Base-by-base conservation (phyloP, 1,140 invertebrate species). In the Trialeurodes vaporariorum region DNA sequence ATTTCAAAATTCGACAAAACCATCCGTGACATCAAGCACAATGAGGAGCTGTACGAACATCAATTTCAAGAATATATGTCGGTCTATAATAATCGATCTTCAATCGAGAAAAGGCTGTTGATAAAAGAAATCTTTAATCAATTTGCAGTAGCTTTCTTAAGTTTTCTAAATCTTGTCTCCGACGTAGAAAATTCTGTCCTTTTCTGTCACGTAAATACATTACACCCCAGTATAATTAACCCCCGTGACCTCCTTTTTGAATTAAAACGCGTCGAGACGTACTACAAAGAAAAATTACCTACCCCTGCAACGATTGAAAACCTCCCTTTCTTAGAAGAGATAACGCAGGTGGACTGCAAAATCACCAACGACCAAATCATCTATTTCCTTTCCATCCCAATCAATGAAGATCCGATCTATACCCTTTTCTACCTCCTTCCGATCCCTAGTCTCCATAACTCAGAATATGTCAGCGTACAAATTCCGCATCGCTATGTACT, bases 21-120 rank as follows among this genome's bases (percentile, higher is more conserved):
- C 25, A 64, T 64, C 34, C 25, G 26, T 17, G n/a, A 64, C 63
- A 64, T 64, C n/a, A 27, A 64, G 34, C 63, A 64, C 25, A 64
- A 64, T n/a, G 63, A 64, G n/a, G 21, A 23, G 34, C 2, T 64
- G 5, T 11, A 27, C 9, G 34, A 64, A 22, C 13, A 2, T 23
- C 25, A 27, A 25, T 27, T 64, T 25, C 25, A 25, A 2, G 21
- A 64, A 64, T 5, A 27, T n/a, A 2, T n/a, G 34, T 13, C 25
- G 25, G n/a, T 64, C 9, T n/a, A 17, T 11, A 26, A 64, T 5
- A 5, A 64, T 13, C 23, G 34, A 27, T 12, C n/a, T 25, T 21
- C 12, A 25, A 64, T 27, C 13, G 12, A 2, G 9, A 27, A 64
- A 12, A 23, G 2, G 9, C 11, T 64, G 5, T 27, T 23, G 2